A percentile compares a stretch with the other conserved stretches of the same genome.
These are phyloP conservation scores for Cryptocheilus praepositus DNA, from an alignment of 2,888 invertebrate species.

Conservation along the genomic window DNA sequence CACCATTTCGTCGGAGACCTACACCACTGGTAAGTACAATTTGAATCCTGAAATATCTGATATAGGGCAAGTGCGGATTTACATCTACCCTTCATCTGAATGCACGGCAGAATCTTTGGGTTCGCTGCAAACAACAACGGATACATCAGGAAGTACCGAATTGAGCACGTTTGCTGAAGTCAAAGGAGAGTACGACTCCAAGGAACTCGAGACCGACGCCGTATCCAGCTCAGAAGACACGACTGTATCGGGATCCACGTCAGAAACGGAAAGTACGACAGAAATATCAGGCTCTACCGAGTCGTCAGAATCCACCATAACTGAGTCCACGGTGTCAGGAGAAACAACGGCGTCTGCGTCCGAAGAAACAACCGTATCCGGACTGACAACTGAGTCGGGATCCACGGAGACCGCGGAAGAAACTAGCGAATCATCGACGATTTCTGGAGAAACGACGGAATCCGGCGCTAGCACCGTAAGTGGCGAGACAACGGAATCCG, in stretches of 20 bases:
- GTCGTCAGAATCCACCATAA: conserved; percentile 36
- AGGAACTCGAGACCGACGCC: not conserved
- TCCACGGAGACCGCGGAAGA: conserved; percentile 24
- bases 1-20: conserved; percentile 18
- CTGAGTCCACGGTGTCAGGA: conserved; percentile 45
- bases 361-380: conserved; percentile 39
- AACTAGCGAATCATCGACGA: conserved; percentile 31
- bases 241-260: conserved; percentile 39
- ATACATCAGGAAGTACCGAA: conserved; percentile 22
- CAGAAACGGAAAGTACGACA: conserved; percentile 43
- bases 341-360: conserved; percentile 43
- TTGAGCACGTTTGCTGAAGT: conserved; percentile 7
- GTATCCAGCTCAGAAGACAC: conserved; percentile 19
- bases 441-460: conserved; percentile 39
- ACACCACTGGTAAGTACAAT: conserved; percentile 27
- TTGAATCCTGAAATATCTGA: no score
- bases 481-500: conserved; percentile 47
- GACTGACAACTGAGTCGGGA: conserved; percentile 40
- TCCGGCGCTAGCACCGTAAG: conserved; percentile 43
- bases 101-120: conserved; percentile 4
- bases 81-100: no score
- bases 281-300: conserved; percentile 37
- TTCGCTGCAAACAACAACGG: conserved; percentile 22
- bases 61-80: no score
- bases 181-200: not conserved